Percentiles rank a stretch among this genome's conserved stretches.
Evolutionary conservation across 2,113 vertebrate species (phyloP).

Genomic region (Podocnemis expansa): DNA sequence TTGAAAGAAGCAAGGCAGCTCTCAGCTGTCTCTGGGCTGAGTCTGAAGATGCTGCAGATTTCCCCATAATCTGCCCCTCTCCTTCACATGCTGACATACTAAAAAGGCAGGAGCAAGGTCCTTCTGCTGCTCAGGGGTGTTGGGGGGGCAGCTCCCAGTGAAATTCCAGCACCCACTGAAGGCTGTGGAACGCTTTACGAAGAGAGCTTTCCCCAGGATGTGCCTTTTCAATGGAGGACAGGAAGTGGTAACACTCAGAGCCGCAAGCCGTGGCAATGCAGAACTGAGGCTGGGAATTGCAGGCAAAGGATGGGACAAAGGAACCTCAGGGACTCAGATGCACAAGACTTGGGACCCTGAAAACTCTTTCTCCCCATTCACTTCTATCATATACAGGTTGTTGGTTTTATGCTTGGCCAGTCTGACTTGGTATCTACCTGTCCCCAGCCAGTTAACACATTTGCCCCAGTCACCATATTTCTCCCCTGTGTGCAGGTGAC

Average conservation of each 20-base stretch:
- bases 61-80: too few species aligned
- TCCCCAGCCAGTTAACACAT: not conserved
- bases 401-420: too few species aligned
- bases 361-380: too few species aligned
- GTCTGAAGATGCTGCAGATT: too few species aligned
- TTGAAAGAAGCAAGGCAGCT: too few species aligned
- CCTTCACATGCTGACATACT: too few species aligned
- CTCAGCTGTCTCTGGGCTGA: too few species aligned
- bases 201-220: not conserved
- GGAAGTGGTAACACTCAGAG: not conserved
- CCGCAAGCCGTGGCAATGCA: not conserved
- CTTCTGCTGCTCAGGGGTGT: too few species aligned
- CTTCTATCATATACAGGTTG: too few species aligned
- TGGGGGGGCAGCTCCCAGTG: too few species aligned
- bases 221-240: not conserved
- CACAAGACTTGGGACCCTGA: too few species aligned
- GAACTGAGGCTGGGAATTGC: not conserved
- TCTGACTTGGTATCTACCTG: not conserved
- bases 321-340: not conserved
- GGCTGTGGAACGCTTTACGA: not conserved
- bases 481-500: not conserved
- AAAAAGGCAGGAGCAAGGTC: too few species aligned
- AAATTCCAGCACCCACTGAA: not conserved
- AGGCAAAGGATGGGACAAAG: not conserved
- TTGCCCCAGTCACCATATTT: not conserved